These are phyloP conservation scores for Melipona quadrifasciata DNA, from an alignment of 1,140 invertebrate genomes.

Conservation along the genomic window DNA sequence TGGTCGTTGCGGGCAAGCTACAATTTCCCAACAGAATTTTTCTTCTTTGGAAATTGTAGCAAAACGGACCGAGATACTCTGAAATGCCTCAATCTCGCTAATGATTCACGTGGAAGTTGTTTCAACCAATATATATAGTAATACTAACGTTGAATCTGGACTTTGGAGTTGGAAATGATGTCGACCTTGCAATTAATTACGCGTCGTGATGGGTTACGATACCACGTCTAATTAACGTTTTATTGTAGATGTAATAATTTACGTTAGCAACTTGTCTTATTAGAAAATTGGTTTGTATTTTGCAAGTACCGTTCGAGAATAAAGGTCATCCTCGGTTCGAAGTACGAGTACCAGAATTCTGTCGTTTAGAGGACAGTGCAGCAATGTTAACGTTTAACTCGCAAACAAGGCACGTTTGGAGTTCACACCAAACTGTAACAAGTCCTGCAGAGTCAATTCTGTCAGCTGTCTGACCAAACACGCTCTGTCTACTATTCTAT, in stretches of 20 bases:
- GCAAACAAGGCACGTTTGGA: background rate
- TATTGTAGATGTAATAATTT: background rate
- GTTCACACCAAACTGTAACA: background rate
- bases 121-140: constrained; percentile 1
- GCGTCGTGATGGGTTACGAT: too few species aligned
- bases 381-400: background rate
- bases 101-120: constrained; percentile 52
- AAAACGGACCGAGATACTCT: constrained; percentile 27
- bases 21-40: background rate
- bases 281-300: background rate
- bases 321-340: background rate
- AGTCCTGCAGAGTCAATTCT: background rate
- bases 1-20: constrained; percentile 22
- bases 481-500: background rate
- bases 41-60: constrained; percentile 47
- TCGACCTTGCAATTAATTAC: constrained; percentile 6
- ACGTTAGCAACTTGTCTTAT: background rate
- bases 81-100: constrained; percentile 61
- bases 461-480: background rate
- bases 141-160: background rate
- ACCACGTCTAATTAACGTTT: background rate
- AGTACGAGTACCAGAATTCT: background rate
- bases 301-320: background rate
- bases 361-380: background rate
- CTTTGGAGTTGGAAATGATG: constrained; percentile 43